Percentiles rank a stretch among this genome's conserved stretches.
phyloP scores from a whole-genome alignment of 2,797 vertebrate species.

The Pangasius sanitwongsei region DNA sequence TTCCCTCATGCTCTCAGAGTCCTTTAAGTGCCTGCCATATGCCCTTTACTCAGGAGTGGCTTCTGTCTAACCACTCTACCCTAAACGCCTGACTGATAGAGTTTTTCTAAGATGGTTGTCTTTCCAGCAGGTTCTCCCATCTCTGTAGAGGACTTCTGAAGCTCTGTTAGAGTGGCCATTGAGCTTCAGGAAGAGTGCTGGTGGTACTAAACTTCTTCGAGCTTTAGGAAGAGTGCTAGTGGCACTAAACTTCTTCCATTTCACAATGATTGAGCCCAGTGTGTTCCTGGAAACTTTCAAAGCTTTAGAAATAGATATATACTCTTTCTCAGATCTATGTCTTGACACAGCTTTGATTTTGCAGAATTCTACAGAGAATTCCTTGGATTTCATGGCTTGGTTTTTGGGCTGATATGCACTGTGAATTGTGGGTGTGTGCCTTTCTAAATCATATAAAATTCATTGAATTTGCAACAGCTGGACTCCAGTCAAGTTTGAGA shows the following conservation, averaged over 20 bases:
- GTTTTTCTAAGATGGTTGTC: background rate
- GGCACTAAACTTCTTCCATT: background rate
- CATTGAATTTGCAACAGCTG: background rate
- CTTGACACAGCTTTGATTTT: background rate
- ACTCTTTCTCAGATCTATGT: no score
- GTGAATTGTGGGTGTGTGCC: background rate
- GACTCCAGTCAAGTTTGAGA: background rate
- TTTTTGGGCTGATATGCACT: background rate
- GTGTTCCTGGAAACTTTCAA: background rate
- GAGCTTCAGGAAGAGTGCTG: background rate
- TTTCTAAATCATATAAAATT: background rate
- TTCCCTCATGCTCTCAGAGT: background rate
- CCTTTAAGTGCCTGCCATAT: background rate
- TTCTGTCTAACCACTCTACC: background rate
- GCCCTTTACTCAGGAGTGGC: background rate
- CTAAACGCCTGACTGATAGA: background rate
- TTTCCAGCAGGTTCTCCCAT: background rate
- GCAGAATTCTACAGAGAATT: background rate
- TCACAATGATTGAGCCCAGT: background rate
- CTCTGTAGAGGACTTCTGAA: background rate
- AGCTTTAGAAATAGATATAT: background rate
- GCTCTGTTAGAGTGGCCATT: background rate
- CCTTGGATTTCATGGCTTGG: background rate
- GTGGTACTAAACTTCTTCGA: background rate
- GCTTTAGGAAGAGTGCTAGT: no score